phyloP scores from a whole-genome alignment of 2,113 vertebrate species.

The Pardalotus punctatus region DNA sequence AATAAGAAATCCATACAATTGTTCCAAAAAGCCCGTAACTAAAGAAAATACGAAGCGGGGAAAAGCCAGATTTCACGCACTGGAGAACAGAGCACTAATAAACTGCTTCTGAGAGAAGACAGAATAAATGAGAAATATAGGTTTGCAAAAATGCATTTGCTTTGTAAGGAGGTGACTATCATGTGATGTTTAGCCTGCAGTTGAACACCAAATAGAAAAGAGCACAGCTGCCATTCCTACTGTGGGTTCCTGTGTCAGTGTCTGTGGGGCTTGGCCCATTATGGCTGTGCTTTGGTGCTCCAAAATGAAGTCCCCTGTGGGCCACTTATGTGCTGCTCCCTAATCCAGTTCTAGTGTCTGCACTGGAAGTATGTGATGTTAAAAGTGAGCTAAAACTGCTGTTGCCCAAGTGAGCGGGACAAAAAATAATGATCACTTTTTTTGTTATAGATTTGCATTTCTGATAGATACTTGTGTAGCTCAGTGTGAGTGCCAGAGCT shows the following conservation, averaged over 20 bases:
- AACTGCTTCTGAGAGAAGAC: neutral
- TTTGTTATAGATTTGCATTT: neutral
- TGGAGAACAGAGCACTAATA: neutral
- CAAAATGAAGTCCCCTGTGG: neutral
- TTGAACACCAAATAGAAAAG: neutral
- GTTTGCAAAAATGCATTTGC: neutral
- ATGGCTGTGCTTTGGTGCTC: neutral
- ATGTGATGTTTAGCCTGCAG: neutral
- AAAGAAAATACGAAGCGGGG: neutral
- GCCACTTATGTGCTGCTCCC: neutral
- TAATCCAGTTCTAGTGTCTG: neutral
- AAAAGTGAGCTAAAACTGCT: neutral
- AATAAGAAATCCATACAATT: neutral
- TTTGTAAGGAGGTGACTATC: neutral
- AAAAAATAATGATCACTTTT: neutral
- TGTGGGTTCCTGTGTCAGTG: neutral
- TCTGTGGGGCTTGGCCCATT: neutral
- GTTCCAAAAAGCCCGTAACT: neutral
- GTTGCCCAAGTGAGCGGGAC: neutral
- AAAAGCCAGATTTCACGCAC: neutral
- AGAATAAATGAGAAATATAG: neutral
- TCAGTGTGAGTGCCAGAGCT: neutral
- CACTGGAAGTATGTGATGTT: neutral
- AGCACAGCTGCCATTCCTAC: neutral
- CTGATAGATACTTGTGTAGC: rapidly evolving